Evolutionary conservation across 35 echinoderm and acorn worm genomes (phyloP), one percentile per base, ranked within the genome.

Genomic region (Ptychodera flava): DNA sequence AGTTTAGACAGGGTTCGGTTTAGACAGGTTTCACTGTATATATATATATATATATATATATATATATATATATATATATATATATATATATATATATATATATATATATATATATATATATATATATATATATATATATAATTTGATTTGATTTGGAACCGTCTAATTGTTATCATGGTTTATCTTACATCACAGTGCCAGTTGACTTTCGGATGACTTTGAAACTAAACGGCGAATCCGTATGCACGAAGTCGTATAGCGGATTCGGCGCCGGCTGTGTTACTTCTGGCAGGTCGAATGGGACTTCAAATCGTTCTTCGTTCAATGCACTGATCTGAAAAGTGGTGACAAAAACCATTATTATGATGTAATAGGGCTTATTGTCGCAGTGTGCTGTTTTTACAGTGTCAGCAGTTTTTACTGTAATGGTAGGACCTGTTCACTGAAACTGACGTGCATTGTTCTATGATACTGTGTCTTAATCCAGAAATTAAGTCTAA

Each of bases 131-230:
- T n/a, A n/a, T n/a, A n/a, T n/a, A n/a, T n/a, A n/a, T n/a, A n/a
- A n/a, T n/a, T n/a, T n/a, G n/a, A n/a, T n/a, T n/a, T n/a, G n/a
- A n/a, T n/a, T n/a, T n/a, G n/a, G n/a, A n/a, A n/a, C n/a, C n/a
- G n/a, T n/a, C n/a, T n/a, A n/a, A n/a, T n/a, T n/a, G n/a, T n/a
- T n/a, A n/a, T n/a, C n/a, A n/a, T n/a, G n/a, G n/a, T n/a, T n/a
- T n/a, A n/a, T 77, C 90, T 91, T 91, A 97, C 95, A 97, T 91
- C 6, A 89, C 81, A 0, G 89, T 90, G 30, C 92, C 90, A 0
- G 91, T 96, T 35, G 87, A 89, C 33, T 91, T 93, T 80, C 95
- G 84, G 76, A 30, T 91, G 14, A 97, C 88, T 89, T 86, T 78
- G 6, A 97, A 80, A 76, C 92, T 90, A 82, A 97, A 97, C 31